Base-by-base conservation (phyloP, 2,888 invertebrate genomes). In the Pilophorus perplexus region DNA sequence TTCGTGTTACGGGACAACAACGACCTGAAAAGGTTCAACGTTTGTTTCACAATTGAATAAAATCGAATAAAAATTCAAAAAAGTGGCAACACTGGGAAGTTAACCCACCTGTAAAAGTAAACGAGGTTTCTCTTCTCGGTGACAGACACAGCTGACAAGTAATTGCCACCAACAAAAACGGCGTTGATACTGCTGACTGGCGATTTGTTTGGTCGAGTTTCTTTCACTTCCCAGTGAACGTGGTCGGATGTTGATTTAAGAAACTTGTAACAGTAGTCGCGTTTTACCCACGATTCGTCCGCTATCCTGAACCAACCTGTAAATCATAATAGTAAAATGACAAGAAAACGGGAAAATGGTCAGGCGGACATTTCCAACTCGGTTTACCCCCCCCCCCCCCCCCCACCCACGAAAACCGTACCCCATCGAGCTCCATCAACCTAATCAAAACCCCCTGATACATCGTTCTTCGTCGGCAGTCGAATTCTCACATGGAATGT, bases 71-170 rank as follows among this genome's bases (percentile, higher is more conserved):
- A 42, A 2, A 42, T 8, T 3, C 14, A 42, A 42, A 42, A 42
- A 33, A 33, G 8, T 44, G n/a, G 42, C 6, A 14, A 12, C n/a
- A n/a, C n/a, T n/a, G n/a, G n/a, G n/a, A 42, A 12, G 16, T 5
- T 18, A 3, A 52, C 52, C 18, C 5, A 64, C 64, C 64, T 64
- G 46, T 38, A 85, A 74, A 89, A 88, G 80, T 93, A 93, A 20
- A 90, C 88, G 74, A 93, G 79, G 77, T 93, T 93, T 73, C 94
- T 84, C 74, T 93, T 86, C 76, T 94, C 93, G 0, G 93, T 91
- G 25, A 93, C 89, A 75, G 87, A 87, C 60, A 93, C 83, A 50
- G 90, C 89, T 59, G 88, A 87, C 71, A 88, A 80, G 76, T 90
- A 93, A 3, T 90, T 86, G 75, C 85, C 84, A 59, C 86, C 87